These are phyloP conservation scores for Trichonephila clavata DNA, from an alignment of 1,140 invertebrate species.

Conservation along the genomic window DNA sequence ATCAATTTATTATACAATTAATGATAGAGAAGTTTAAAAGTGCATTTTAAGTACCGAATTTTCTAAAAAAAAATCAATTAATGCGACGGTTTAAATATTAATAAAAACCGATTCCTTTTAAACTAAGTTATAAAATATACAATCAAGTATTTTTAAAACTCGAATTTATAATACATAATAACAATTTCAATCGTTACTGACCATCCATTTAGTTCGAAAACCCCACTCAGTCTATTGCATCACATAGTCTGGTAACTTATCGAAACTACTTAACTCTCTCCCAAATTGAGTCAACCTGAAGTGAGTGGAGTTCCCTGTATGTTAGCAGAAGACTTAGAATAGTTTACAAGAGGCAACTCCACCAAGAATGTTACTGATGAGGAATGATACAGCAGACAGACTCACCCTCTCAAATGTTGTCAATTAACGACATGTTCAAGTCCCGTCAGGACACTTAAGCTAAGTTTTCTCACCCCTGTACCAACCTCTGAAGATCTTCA, in stretches of 20 bases:
- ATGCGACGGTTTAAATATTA: no score
- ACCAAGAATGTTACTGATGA: slow-evolving; percentile 24
- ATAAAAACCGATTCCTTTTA: no score
- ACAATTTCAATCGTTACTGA: neutral
- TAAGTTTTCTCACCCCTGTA: slow-evolving; percentile 43
- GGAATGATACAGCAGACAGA: neutral
- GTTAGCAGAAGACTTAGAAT: neutral
- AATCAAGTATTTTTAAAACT: no score
- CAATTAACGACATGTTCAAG: slow-evolving; percentile 60
- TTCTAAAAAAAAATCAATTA: no score
- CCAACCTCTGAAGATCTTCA: slow-evolving; percentile 4
- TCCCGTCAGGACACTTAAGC: slow-evolving; percentile 39
- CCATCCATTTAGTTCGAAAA: neutral
- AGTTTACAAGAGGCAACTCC: slow-evolving; percentile 17
- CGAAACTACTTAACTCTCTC: neutral
- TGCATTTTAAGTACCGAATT: no score
- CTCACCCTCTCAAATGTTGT: slow-evolving; percentile 38
- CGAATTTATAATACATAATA: neutral
- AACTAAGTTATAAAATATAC: no score
- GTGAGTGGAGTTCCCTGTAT: neutral
- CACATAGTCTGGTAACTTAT: neutral
- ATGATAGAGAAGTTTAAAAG: no score
- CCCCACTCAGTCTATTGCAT: neutral
- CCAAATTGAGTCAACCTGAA: neutral
- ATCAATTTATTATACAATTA: no score